Evolutionary conservation across 1,140 invertebrate species (phyloP).

Genomic region (Thalassaphorura encarpata): DNA sequence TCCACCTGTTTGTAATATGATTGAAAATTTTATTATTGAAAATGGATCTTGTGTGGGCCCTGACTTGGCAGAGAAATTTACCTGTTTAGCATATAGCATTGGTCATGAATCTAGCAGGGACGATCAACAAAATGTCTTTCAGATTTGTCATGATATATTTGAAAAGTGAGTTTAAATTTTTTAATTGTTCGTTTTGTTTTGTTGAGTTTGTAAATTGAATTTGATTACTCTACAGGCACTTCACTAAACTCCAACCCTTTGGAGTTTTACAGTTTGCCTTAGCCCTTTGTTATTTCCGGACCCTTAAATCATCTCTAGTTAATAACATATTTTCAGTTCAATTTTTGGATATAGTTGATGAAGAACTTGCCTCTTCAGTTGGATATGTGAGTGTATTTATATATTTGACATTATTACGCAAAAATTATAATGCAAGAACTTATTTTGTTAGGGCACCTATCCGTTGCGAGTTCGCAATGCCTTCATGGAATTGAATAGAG

Average conservation of each 20-base stretch:
- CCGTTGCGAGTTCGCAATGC: conserved; percentile 42
- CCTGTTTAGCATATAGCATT: conserved; percentile 40
- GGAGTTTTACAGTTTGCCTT: conserved; percentile 37
- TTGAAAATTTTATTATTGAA: conserved; percentile 10
- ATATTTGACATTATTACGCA: background rate
- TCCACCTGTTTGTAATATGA: background rate
- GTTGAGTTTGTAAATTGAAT: background rate
- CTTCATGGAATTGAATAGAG: conserved; percentile 51
- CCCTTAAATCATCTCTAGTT: conserved; percentile 40
- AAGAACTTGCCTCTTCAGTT: conserved; percentile 44
- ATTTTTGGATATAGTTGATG: conserved; percentile 46
- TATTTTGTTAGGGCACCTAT: conserved; percentile 41
- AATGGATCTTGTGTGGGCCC: conserved; percentile 35
- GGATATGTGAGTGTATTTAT: conserved; percentile 37
- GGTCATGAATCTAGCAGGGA: conserved; percentile 38
- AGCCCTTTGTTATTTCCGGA: conserved; percentile 42
- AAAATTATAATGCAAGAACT: conserved; percentile 1
- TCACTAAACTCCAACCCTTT: conserved; percentile 1
- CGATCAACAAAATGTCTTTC: background rate
- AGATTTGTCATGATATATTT: conserved; percentile 2
- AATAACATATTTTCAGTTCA: conserved; percentile 45
- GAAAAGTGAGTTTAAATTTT: conserved; percentile 4
- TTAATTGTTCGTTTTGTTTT: background rate
- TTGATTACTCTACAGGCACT: background rate
- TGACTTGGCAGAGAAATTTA: conserved; percentile 40